Base-by-base conservation (phyloP, 2,797 vertebrate genomes). In the Zenarchopterus dispar region DNA sequence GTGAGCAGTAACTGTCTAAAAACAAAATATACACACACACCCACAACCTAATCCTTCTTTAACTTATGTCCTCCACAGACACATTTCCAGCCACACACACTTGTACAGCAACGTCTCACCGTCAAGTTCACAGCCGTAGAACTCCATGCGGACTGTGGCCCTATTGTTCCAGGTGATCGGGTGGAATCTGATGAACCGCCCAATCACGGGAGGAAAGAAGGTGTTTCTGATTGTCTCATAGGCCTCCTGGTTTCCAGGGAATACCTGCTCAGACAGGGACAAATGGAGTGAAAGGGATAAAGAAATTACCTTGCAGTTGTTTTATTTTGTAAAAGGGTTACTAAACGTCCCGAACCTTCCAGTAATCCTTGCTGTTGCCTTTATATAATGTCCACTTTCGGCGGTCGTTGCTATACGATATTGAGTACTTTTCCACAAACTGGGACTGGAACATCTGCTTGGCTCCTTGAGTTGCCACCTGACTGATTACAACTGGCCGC, bases 391-490 rank as follows among this genome's bases (percentile, higher is more conserved):
- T 90, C 98, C 97, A 99, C 5, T 77, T 94, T 53, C 73, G 89
- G 42, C 88, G 93, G 85, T 99, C 95, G 1, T 91, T 94, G 82
- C 97, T 98, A 78, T 98, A 98, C 23, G 94, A 91, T 72, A 99
- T 87, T 0, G 62, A 84, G 84, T 93, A 99, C 73, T 95, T 92
- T 0, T 31, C 31, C 64, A 95, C 84, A 31, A 83, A 98, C 63
- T 94, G 90, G 16, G 91, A 78, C 2, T 51, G 77, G 0, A 97
- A 84, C 28, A 94, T 56, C 61, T 95, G 89, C 68, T 82, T 96
- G 64, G 98, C 98, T 61, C 98, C 98, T 68, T 99, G 98, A 0
- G 95, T 98, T 72, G 94, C 94, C 75, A 99, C 93, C 69, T 95
- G 95, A 31, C 96, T 97, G 71, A 99, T 78, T 54, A 98, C 81